Evolutionary conservation across 1,140 invertebrate species (phyloP).

Genomic region (Ostrea denselamellosa): DNA sequence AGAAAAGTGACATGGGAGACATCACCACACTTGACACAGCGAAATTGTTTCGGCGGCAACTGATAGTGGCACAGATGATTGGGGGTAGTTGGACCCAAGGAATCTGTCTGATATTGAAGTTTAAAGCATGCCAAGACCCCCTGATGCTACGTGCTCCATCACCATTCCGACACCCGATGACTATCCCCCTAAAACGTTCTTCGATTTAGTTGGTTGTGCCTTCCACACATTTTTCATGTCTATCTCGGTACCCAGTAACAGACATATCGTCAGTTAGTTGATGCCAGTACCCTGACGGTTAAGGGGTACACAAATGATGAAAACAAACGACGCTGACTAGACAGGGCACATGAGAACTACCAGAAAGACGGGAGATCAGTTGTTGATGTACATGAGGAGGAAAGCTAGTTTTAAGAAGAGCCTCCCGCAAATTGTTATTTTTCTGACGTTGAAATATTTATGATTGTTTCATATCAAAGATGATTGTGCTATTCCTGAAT

Average conservation of each 20-base stretch:
- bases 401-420: background rate
- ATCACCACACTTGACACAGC: background rate
- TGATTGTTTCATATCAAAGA: background rate
- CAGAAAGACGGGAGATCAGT: background rate
- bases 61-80: conserved; percentile 17
- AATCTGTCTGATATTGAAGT: background rate
- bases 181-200: background rate
- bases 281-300: background rate
- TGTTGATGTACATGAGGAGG: background rate
- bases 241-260: background rate
- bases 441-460: background rate
- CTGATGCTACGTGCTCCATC: background rate
- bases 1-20: conserved; percentile 24
- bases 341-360: background rate
- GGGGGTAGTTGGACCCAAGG: background rate
- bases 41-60: background rate
- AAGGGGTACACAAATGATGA: background rate
- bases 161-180: too few relatives aligned
- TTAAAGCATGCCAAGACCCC: background rate
- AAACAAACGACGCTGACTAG: background rate
- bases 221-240: background rate
- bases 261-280: background rate
- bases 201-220: background rate
- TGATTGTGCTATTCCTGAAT: background rate
- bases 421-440: background rate